A percentile compares a stretch with the other conserved stretches of the same genome.
phyloP scores from a whole-genome alignment of 2,113 vertebrate species.

The Struthidea cinerea region DNA sequence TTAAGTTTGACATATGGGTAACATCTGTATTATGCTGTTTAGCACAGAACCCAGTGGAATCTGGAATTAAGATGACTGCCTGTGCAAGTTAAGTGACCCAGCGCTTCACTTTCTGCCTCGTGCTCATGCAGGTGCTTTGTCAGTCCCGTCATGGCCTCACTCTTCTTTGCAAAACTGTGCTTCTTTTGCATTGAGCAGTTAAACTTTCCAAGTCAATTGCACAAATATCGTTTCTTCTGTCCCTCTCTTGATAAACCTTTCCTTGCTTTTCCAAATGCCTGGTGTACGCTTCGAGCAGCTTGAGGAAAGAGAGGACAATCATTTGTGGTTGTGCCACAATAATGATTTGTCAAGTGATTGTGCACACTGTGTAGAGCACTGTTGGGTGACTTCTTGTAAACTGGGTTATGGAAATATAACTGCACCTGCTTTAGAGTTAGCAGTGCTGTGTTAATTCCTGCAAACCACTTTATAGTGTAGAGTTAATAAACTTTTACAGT shows the following conservation, averaged over 20 bases:
- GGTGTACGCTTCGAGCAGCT: not conserved
- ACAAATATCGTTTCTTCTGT: not conserved
- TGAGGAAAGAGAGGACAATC: not conserved
- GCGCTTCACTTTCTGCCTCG: not conserved
- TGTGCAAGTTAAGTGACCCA: not conserved
- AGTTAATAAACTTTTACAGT: not conserved
- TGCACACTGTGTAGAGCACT: not conserved
- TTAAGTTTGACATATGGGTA: not conserved
- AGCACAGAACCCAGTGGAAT: not conserved
- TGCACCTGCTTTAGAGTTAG: not conserved
- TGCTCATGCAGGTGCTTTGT: not conserved
- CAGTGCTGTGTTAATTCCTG: not conserved
- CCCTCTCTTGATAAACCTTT: not conserved
- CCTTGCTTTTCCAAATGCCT: not conserved
- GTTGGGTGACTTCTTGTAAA: not conserved
- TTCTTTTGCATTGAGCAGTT: not conserved
- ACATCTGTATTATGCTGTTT: not conserved
- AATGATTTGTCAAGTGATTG: not conserved
- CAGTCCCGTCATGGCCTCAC: fast-evolving
- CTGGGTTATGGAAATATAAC: not conserved
- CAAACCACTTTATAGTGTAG: not conserved
- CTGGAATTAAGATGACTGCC: not conserved
- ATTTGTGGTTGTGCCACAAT: not conserved
- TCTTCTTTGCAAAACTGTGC: not conserved
- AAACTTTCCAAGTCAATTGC: not conserved